Evolutionary conservation across 2,113 vertebrate species (phyloP).

Genomic region (Clarias macrocephalus): DNA sequence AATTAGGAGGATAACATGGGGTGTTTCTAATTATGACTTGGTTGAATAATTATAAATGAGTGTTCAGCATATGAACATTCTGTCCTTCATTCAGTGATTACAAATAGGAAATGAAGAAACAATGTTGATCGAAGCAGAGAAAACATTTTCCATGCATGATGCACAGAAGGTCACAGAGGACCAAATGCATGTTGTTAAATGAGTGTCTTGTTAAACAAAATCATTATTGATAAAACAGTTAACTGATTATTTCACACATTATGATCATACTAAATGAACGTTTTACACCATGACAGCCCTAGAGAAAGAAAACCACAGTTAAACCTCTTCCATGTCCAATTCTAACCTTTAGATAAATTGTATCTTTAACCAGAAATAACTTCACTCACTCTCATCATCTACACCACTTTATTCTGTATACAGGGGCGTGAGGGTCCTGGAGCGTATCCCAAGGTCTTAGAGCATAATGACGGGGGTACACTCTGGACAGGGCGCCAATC

Average conservation of each 20-base stretch:
- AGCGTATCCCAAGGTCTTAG: too few species aligned
- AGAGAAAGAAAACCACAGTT: not conserved
- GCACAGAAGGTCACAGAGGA: not conserved
- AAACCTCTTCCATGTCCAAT: not conserved
- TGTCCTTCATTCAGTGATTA: not conserved
- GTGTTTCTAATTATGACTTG: not conserved
- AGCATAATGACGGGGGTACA: too few species aligned
- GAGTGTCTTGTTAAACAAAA: not conserved
- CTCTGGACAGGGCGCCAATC: too few species aligned
- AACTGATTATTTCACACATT: not conserved
- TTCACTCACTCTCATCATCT: too few species aligned
- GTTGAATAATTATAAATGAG: not conserved
- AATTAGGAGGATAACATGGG: not conserved
- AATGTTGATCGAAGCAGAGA: too few species aligned
- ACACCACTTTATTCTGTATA: too few species aligned
- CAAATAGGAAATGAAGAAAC: not conserved
- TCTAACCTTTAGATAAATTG: not conserved
- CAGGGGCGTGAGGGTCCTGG: too few species aligned
- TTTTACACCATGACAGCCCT: not conserved
- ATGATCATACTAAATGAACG: not conserved
- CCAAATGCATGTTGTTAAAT: not conserved
- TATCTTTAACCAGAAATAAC: not conserved
- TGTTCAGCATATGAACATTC: not conserved
- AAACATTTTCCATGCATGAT: not conserved
- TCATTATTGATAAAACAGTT: not conserved